phyloP scores from a whole-genome alignment of 2,797 vertebrate genomes.

The Gallinago solitaria region DNA sequence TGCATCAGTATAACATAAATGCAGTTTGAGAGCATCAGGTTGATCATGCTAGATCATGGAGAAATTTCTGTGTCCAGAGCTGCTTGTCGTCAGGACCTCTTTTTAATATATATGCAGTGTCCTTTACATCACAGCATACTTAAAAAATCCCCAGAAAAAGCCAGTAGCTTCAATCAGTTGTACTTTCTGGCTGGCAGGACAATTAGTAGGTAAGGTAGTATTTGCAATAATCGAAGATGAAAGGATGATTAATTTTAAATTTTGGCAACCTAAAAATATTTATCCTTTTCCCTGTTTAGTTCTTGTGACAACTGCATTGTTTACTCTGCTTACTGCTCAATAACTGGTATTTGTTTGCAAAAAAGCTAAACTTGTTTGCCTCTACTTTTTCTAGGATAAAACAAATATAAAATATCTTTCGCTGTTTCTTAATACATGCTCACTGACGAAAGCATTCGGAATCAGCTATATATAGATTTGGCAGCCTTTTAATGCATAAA shows the following conservation, averaged over 20 bases:
- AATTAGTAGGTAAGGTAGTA: background rate
- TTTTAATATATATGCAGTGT: background rate
- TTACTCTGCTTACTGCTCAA: background rate
- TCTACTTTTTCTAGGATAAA: background rate
- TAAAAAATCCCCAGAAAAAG: background rate
- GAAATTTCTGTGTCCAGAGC: background rate
- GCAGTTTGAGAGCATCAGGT: background rate
- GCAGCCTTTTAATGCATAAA: background rate
- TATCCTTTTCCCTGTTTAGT: background rate
- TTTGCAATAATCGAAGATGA: background rate
- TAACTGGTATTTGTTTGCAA: background rate
- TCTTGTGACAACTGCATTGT: background rate
- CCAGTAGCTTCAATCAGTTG: background rate
- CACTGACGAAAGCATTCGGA: background rate
- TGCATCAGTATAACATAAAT: background rate
- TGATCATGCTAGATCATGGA: background rate
- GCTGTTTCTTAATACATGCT: background rate
- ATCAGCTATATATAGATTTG: background rate
- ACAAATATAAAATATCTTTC: background rate
- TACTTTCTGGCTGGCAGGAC: background rate
- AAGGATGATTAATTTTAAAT: background rate
- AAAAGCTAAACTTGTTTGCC: background rate
- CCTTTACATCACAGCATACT: background rate
- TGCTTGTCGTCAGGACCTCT: background rate
- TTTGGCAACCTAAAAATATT: background rate